Base-by-base conservation (phyloP, 2,888 invertebrate genomes). In the Gibbula magus region DNA sequence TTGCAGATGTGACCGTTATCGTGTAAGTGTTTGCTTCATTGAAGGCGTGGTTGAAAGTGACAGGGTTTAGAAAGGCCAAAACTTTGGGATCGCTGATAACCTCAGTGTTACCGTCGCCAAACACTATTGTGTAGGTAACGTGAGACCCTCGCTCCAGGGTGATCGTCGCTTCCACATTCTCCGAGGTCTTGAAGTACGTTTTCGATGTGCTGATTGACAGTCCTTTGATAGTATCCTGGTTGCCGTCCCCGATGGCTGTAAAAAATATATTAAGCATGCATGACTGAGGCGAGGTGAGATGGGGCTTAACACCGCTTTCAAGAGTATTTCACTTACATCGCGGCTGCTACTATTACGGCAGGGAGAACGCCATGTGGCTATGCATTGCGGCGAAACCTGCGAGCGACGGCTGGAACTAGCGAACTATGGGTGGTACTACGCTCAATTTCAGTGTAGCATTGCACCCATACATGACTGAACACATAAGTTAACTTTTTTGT, bases 71-170 rank as follows among this genome's bases (percentile, higher is more conserved):
- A 56, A 87, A 88, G 2, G 88, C 77, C 32, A 88, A 79, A 1
- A 81, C 75, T 22, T 84, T 79, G 0, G 82, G 81, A 56, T 85
- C 79, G 10, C 13, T 25, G n/a, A 61, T 35, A 1, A 16, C 77
- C 4, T 74, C 54, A 0, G 70, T 73, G 18, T n/a, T 52, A 0
- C 85, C 87, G 79, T 88, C 88, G 20, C 86, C 87, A 77, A 79
- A 88, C 10, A 81, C 51, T 18, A 86, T 73, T 16, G 29, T 66
- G 70, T 83, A 87, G 20, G 80, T 75, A 25, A 87, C 85, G 78
- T 88, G 87, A 4, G 88, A 88, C 0, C 88, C 88, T 51, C 85
- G 79, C 16, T 56, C 77, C 66, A 86, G 56, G 20, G 75, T 32
- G 3, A 87, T 75, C 1, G 79, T 78, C n/a, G 85, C 78, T 10